phyloP scores from a whole-genome alignment of 2,113 vertebrate species.

The Delphinapterus leucas region DNA sequence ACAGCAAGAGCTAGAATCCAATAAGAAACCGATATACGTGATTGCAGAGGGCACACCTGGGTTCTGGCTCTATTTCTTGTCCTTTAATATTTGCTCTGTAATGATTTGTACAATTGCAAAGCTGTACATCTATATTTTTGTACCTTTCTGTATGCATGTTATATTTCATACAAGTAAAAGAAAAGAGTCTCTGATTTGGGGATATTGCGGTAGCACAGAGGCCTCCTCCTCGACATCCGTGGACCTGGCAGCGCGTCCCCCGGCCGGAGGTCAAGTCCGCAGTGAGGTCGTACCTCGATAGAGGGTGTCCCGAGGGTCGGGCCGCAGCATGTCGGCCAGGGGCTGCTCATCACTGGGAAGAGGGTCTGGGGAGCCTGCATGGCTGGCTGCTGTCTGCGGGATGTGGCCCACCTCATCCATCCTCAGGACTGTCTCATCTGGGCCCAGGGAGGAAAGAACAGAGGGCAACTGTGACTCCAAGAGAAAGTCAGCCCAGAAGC shows the following conservation, averaged over 20 bases:
- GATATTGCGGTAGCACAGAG: background rate
- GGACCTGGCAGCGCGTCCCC: background rate
- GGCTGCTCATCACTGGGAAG: constrained; percentile 48
- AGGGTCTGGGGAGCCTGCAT: background rate
- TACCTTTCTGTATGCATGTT: background rate
- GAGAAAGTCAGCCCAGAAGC: background rate
- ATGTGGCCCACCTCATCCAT: constrained; percentile 90
- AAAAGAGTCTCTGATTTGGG: background rate
- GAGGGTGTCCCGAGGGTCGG: constrained; percentile 89
- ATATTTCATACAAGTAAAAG: background rate
- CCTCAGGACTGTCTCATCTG: constrained; percentile 89
- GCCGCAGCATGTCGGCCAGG: constrained; percentile 88
- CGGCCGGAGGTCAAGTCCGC: fast-evolving
- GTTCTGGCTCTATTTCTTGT: background rate
- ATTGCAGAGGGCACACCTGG: background rate
- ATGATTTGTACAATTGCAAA: background rate
- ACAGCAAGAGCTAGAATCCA: background rate
- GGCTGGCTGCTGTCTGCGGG: constrained; percentile 90
- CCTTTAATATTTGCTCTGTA: background rate
- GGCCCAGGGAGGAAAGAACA: constrained; percentile 22
- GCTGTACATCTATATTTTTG: background rate
- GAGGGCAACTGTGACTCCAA: background rate
- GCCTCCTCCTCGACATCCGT: background rate
- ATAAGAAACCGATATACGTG: background rate
- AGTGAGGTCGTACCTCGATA: constrained; percentile 82